Base-by-base conservation (phyloP, 2,888 invertebrate species). In the Crepidodera aurea region DNA sequence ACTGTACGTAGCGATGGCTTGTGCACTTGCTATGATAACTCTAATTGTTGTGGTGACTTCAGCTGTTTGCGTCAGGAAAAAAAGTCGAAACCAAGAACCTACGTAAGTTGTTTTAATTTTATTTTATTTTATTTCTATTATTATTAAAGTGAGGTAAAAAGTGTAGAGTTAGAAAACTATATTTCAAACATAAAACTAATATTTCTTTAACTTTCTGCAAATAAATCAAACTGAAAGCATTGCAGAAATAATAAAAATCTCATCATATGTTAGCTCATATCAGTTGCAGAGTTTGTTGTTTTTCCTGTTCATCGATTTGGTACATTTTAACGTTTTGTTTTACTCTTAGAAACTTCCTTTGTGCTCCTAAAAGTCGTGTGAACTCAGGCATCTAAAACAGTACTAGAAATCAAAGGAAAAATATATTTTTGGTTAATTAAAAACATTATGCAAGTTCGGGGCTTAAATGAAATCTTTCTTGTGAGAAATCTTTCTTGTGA, bases 1-100 rank as follows among this genome's bases (percentile, higher is more conserved):
- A 1, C 81, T 92, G 62, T 89, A 93, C 75, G 89, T 93, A 2
- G 93, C 92, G 0, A 91, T 92, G 0, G 93, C 91, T 32, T 92
- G 92, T 80, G 92, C 92, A 0, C 88, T 91, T 55, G 92, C 89
- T 10, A 84, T 91, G 51, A 82, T 90, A 48, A 85, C 88, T 15
- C 79, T 86, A 58, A 84, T 92, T 12, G 86, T 90, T 34, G 87
- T 89, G 19, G 88, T 88, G 1, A 88, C 88, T 0, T 87, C 90
- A 1, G 87, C 88, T 5, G 76, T 89, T 69, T 90, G 89, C 74
- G 84, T 87, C 61, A 83, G 87, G 60, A 89, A 89, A 72, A 90
- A 90, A 75, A 85, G 86, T 27, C 82, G 88, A 18, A 85, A 88
- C 50, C 88, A 88, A 72, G 89, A 89, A 73, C 87, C 89, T 73